phyloP scores from a whole-genome alignment of 2,797 vertebrate species.

The Squalus acanthias region DNA sequence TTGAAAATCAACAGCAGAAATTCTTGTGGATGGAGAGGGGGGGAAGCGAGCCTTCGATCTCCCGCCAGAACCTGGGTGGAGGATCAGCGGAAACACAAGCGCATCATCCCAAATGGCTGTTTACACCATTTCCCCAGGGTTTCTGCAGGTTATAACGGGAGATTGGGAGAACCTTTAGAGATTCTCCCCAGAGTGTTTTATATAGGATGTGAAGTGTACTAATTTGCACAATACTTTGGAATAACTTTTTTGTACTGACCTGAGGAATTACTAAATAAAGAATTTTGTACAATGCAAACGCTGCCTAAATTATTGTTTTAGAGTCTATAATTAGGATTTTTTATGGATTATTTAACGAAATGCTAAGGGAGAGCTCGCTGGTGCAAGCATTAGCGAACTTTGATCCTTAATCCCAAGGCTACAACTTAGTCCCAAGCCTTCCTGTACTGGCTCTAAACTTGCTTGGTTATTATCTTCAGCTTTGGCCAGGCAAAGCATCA shows the following conservation, averaged over 20 bases:
- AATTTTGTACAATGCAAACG: neutral
- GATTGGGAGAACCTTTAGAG: neutral
- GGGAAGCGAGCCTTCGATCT: neutral
- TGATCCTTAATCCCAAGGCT: neutral
- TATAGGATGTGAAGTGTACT: neutral
- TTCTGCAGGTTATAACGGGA: neutral
- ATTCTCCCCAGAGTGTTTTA: neutral
- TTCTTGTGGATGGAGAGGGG: neutral
- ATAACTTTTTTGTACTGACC: slow-evolving; percentile 8
- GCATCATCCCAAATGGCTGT: neutral
- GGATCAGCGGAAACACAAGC: neutral
- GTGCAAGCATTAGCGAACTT: neutral
- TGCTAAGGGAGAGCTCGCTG: neutral
- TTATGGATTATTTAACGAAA: neutral
- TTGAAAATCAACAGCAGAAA: neutral
- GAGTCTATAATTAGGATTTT: neutral
- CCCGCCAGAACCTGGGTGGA: neutral
- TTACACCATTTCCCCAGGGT: neutral
- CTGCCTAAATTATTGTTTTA: neutral
- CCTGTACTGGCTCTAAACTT: neutral
- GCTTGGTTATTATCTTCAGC: neutral
- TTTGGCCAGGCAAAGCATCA: neutral
- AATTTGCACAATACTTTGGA: neutral
- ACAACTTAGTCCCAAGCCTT: neutral
- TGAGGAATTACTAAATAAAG: neutral